Conservation (phyloP, 2,113 vertebrate species). For the Castor canadensis region DNA sequence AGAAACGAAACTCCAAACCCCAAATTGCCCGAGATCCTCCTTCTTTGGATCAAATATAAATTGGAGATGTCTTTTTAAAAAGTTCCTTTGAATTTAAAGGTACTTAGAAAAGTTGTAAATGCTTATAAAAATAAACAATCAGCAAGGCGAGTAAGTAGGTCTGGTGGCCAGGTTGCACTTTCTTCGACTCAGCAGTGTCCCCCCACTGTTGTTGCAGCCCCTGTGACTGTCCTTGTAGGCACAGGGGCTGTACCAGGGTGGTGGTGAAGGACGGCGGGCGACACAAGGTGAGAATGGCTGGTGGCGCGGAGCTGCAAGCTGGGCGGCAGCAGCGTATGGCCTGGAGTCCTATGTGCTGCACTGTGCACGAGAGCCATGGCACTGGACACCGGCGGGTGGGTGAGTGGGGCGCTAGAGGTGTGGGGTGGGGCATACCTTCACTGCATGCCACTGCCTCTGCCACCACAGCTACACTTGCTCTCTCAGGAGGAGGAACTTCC, state of each 20-base stretch:
- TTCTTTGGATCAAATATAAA: conserved; percentile 70
- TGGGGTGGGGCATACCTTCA: conserved; percentile 60
- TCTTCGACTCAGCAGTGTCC: conserved; percentile 58
- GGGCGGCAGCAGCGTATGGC: conserved; percentile 59
- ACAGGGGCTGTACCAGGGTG: conserved; percentile 63
- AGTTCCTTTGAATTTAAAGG: conserved; percentile 73
- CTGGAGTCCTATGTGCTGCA: conserved; percentile 65
- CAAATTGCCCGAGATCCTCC: conserved; percentile 54
- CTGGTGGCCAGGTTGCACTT: conserved; percentile 50
- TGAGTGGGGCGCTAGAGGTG: conserved; percentile 61
- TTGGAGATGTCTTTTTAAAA: conserved; percentile 22
- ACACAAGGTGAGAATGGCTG: conserved; percentile 76
- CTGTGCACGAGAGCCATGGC: conserved; percentile 63
- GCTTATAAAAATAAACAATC: conserved; percentile 65
- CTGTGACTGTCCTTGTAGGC: conserved; percentile 49
- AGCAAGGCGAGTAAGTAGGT: conserved; percentile 61
- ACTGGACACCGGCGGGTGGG: conserved; percentile 74
- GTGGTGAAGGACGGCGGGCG: conserved; percentile 69
- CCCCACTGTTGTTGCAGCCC: conserved; percentile 60
- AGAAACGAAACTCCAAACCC: conserved; percentile 59
- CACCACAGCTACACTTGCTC: too few relatives aligned
- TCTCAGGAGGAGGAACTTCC: too few relatives aligned
- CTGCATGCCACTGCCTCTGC: conserved; percentile 65
- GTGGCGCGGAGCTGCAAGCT: conserved; percentile 57
- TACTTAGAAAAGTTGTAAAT: conserved; percentile 74